These are phyloP conservation scores for Ptilodon capucinus DNA, from an alignment of 2,888 invertebrate genomes.

Conservation along the genomic window DNA sequence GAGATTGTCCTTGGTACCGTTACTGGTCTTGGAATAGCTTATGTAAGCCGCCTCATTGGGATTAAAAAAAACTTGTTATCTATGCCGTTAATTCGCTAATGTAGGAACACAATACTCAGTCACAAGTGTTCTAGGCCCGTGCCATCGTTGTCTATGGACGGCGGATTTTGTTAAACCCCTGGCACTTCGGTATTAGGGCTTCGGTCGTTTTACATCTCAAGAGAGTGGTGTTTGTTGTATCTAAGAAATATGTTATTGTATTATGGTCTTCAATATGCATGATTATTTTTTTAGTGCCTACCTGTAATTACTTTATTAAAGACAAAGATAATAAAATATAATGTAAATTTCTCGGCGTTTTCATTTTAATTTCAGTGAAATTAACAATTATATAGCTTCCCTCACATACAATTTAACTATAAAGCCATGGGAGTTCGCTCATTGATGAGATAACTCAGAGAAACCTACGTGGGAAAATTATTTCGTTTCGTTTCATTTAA, in stretches of 20 bases:
- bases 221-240: slow-evolving; percentile 66
- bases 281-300: slow-evolving; percentile 83
- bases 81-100: slow-evolving; percentile 20
- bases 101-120: slow-evolving; percentile 39
- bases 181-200: slow-evolving; percentile 37
- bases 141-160: slow-evolving; percentile 29
- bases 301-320: slow-evolving; percentile 83
- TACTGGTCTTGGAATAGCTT: slow-evolving; percentile 24
- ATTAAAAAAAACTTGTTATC: slow-evolving; percentile 25
- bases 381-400: too few relatives aligned
- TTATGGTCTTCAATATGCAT: slow-evolving; percentile 81
- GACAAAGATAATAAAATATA: slow-evolving; percentile 82
- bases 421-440: too few relatives aligned
- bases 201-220: slow-evolving; percentile 33
- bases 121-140: slow-evolving; percentile 29
- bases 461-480: too few relatives aligned
- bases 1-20: slow-evolving; percentile 8
- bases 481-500: too few relatives aligned
- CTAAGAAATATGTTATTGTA: slow-evolving; percentile 78
- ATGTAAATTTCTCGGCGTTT: slow-evolving; percentile 68
- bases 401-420: too few relatives aligned
- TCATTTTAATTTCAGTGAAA: slow-evolving; percentile 15
- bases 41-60: slow-evolving; percentile 30
- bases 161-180: slow-evolving; percentile 16
- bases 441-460: too few relatives aligned